These are phyloP conservation scores for Pangasius larnaudii DNA, from an alignment of 2,797 vertebrate species.

Conservation along the genomic window DNA sequence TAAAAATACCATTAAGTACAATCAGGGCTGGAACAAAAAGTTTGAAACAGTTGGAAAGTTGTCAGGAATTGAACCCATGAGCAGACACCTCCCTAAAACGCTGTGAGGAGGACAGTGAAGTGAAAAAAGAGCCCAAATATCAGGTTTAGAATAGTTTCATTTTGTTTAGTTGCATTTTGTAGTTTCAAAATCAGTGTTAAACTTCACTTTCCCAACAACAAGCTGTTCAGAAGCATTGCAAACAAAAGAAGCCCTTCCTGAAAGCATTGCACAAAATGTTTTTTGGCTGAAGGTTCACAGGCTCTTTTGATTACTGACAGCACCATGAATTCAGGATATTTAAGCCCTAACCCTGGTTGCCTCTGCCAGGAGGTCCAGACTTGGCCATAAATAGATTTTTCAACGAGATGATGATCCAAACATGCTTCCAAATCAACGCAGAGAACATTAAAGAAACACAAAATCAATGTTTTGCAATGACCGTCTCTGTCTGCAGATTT, in stretches of 20 bases:
- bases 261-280: neutral
- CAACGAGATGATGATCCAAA: neutral
- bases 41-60: neutral
- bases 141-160: neutral
- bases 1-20: neutral
- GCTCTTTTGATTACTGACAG: neutral
- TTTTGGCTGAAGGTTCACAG: neutral
- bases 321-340: neutral
- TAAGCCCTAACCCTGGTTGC: neutral
- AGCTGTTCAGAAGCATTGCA: neutral
- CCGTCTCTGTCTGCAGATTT: neutral
- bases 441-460: neutral
- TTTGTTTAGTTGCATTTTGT: neutral
- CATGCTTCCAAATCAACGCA: neutral
- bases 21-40: neutral
- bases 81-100: neutral
- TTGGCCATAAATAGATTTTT: neutral
- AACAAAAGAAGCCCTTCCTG: neutral
- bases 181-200: neutral
- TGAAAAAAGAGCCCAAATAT: neutral
- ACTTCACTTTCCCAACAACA: neutral
- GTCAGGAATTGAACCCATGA: neutral
- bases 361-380: neutral
- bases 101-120: neutral
- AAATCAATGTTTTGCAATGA: neutral